A percentile compares a stretch with the other conserved stretches of the same genome.
Conservation (phyloP, 1,140 invertebrate genomes). For the Drosophila ambigua region DNA sequence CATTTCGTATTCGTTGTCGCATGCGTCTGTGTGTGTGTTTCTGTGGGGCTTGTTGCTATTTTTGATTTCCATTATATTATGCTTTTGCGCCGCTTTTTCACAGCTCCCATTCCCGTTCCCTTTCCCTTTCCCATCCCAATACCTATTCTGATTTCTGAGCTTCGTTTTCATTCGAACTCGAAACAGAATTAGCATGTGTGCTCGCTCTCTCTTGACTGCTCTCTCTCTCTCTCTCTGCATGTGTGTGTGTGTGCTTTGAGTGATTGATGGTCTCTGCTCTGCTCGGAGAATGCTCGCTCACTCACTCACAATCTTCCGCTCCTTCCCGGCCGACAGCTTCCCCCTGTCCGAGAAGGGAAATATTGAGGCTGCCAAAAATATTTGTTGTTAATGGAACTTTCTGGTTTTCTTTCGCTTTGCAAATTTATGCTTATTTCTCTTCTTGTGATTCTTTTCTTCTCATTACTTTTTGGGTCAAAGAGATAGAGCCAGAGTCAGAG, state of each 20-base stretch:
- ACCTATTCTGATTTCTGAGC: constrained; percentile 55
- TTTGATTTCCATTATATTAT: constrained; percentile 52
- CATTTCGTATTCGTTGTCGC: constrained; percentile 26
- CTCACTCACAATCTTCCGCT: constrained; percentile 35
- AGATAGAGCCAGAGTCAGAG: background rate
- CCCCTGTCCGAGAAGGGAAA: constrained; percentile 25
- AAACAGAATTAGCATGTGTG: constrained; percentile 59
- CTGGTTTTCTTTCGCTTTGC: constrained; percentile 70
- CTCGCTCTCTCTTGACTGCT: constrained; percentile 6
- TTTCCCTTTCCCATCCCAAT: constrained; percentile 57
- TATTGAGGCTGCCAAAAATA: constrained; percentile 76
- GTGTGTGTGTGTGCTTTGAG: constrained; percentile 16
- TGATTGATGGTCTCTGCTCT: constrained; percentile 65
- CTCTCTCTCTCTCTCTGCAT: constrained; percentile 5
- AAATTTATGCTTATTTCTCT: constrained; percentile 47
- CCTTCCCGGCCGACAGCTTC: constrained; percentile 22
- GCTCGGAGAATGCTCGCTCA: constrained; percentile 65
- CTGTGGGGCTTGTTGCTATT: constrained; percentile 36
- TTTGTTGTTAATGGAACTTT: constrained; percentile 78
- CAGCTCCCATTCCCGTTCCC: constrained; percentile 35
- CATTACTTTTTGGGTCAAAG: constrained; percentile 49
- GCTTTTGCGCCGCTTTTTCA: constrained; percentile 54
- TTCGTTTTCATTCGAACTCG: constrained; percentile 76
- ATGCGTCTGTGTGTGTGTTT: constrained; percentile 18
- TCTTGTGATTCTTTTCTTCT: constrained; percentile 43